Conservation (phyloP, 2,113 vertebrate species). For the Felis catus region DNA sequence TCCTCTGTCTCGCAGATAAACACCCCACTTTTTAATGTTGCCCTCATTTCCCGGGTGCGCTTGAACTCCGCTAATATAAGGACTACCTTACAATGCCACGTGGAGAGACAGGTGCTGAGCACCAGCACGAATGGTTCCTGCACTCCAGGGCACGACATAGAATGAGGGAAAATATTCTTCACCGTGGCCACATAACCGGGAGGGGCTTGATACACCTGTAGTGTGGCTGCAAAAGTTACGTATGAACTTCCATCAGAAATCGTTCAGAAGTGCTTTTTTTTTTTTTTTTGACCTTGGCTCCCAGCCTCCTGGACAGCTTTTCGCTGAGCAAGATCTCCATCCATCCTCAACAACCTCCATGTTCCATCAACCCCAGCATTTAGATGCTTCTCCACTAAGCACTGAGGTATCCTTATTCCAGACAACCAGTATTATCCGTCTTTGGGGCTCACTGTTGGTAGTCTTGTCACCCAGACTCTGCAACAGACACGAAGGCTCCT, state of each 20-base stretch:
- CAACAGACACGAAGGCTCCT: constrained; percentile 37
- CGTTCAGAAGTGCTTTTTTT: background rate
- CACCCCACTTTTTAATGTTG: background rate
- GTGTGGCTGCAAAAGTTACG: constrained; percentile 59
- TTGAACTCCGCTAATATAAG: background rate
- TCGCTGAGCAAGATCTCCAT: background rate
- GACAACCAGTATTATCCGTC: background rate
- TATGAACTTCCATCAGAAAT: constrained; percentile 72
- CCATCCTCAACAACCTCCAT: background rate
- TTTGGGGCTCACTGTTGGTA: constrained; percentile 50
- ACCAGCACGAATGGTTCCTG: background rate
- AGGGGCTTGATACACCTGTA: constrained; percentile 64
- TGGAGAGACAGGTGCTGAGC: constrained; percentile 48
- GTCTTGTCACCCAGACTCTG: constrained; percentile 51
- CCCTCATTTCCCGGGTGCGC: background rate
- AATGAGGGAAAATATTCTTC: background rate
- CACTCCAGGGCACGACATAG: constrained; percentile 56
- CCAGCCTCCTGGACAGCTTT: constrained; percentile 13
- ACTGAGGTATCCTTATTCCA: constrained; percentile 30
- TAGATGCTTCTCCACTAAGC: background rate
- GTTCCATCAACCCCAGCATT: background rate
- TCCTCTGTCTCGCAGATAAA: background rate
- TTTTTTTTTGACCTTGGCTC: background rate
- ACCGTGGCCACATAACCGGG: constrained; percentile 49
- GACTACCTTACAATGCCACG: constrained; percentile 65